Conservation (phyloP, 35 echinoderm and acorn worm genomes). For the Apostichopus japonicus region DNA sequence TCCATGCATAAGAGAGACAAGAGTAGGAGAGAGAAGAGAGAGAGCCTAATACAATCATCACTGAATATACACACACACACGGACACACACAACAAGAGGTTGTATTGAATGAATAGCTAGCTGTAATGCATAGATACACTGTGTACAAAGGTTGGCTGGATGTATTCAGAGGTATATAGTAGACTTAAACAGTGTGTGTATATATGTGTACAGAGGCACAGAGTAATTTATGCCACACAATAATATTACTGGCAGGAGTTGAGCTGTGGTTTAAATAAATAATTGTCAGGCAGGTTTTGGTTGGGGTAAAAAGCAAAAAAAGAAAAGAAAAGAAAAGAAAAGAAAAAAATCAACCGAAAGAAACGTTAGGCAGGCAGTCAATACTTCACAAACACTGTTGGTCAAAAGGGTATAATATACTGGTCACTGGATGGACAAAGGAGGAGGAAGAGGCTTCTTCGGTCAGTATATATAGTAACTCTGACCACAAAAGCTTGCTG, state of each 20-base stretch:
- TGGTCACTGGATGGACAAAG: not conserved
- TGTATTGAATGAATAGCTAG: not conserved
- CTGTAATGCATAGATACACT: not conserved
- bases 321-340: not conserved
- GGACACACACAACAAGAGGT: slow-evolving; percentile 12
- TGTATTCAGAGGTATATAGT: slow-evolving; percentile 7
- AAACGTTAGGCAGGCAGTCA: not conserved
- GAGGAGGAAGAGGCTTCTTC: not conserved
- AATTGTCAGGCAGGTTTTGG: not conserved
- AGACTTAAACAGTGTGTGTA: not conserved
- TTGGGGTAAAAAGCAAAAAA: not conserved
- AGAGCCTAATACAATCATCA: slow-evolving; percentile 42
- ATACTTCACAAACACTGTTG: not conserved
- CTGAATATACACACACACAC: not conserved
- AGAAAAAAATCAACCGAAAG: too few relatives aligned
- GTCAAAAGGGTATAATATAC: not conserved
- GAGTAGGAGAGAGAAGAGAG: too few relatives aligned
- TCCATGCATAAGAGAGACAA: not conserved
- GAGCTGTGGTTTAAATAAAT: slow-evolving; percentile 25
- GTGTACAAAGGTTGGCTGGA: slow-evolving; percentile 35
- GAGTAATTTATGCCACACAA: slow-evolving; percentile 35
- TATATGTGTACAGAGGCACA: too few relatives aligned
- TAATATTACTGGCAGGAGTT: not conserved
- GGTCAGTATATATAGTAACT: too few relatives aligned
- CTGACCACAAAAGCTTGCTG: too few relatives aligned